Conservation (phyloP, 1,140 invertebrate genomes). For the Dufourea novaeangliae region DNA sequence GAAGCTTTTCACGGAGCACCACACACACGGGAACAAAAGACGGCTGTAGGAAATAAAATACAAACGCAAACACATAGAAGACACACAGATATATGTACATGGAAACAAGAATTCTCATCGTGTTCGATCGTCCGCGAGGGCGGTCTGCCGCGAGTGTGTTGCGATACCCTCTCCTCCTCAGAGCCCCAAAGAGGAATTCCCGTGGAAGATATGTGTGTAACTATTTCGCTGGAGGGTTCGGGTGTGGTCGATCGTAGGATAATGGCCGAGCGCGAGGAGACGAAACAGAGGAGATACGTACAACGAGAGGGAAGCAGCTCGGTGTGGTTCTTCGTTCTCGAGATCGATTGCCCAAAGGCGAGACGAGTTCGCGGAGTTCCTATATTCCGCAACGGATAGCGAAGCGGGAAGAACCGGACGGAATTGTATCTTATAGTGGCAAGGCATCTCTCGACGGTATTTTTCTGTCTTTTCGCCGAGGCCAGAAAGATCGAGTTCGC, state of each 20-base stretch:
- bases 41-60: too few relatives aligned
- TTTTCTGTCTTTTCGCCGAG: neutral
- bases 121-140: too few relatives aligned
- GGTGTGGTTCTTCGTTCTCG: constrained; percentile 46
- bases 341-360: constrained; percentile 71
- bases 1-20: too few relatives aligned
- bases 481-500: neutral
- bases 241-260: constrained; percentile 43
- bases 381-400: constrained; percentile 31
- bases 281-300: constrained; percentile 17
- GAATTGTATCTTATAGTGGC: too few relatives aligned
- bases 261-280: constrained; percentile 35
- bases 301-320: constrained; percentile 1
- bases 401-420: too few relatives aligned
- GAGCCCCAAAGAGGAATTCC: constrained; percentile 33
- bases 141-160: too few relatives aligned
- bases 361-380: constrained; percentile 51
- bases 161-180: too few relatives aligned
- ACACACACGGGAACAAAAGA: too few relatives aligned
- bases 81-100: too few relatives aligned
- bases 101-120: too few relatives aligned
- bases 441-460: constrained; percentile 32
- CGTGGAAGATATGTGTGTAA: constrained; percentile 26
- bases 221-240: constrained; percentile 36
- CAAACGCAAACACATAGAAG: too few relatives aligned